These are phyloP conservation scores for Pagetopsis macropterus DNA, from an alignment of 2,797 vertebrate species.

Conservation along the genomic window DNA sequence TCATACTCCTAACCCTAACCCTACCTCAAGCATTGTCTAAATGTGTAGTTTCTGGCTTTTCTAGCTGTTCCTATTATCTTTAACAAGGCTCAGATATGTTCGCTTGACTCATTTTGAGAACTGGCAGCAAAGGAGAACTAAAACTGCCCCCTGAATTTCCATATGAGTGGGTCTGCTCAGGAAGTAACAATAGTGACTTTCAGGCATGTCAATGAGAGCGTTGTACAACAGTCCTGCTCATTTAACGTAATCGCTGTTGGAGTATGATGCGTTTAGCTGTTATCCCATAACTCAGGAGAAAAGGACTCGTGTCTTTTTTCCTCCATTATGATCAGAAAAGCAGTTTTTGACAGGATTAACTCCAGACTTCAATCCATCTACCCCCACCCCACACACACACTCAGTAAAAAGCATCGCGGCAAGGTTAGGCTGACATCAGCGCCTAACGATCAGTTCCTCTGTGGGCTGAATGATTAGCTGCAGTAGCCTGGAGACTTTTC, in stretches of 20 bases:
- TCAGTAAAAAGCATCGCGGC: conserved; percentile 51
- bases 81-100: neutral
- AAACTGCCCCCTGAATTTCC: conserved; percentile 38
- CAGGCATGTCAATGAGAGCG: conserved; percentile 14
- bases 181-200: conserved; percentile 23
- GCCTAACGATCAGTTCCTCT: conserved; percentile 81
- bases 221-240: conserved; percentile 3
- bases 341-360: conserved; percentile 15
- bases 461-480: conserved; percentile 80
- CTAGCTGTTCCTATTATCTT: conserved; percentile 2
- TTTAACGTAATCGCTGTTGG: conserved; percentile 11
- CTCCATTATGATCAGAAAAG: conserved; percentile 33
- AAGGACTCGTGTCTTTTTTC: neutral
- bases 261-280: neutral
- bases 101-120: conserved; percentile 33
- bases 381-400: conserved; percentile 12
- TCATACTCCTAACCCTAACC: neutral
- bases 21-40: neutral
- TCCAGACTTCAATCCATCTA: conserved; percentile 30
- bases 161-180: conserved; percentile 28
- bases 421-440: conserved; percentile 81
- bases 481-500: conserved; percentile 81
- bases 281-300: conserved; percentile 1
- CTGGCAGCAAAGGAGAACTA: conserved; percentile 30
- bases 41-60: conserved; percentile 15